These are phyloP conservation scores for Peromyscus californicus DNA, from an alignment of 2,113 vertebrate species.

Conservation along the genomic window DNA sequence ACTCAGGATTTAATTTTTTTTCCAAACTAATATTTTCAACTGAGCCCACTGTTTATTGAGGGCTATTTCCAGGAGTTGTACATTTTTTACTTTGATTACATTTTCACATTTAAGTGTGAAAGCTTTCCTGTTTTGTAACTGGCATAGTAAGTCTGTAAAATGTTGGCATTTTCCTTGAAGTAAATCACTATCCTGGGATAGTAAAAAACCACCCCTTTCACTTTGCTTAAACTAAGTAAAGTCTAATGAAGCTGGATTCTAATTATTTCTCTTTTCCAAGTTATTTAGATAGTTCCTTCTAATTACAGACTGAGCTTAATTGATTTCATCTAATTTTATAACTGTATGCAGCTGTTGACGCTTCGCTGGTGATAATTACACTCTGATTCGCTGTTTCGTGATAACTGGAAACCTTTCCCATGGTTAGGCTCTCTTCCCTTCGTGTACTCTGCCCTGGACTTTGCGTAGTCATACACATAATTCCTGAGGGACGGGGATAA, in stretches of 20 bases:
- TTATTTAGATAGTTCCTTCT: conserved; percentile 74
- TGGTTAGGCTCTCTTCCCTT: not conserved
- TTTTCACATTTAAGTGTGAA: conserved; percentile 41
- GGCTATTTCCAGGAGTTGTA: not conserved
- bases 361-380: conserved; percentile 9
- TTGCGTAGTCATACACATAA: conserved; percentile 8
- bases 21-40: conserved; percentile 59
- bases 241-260: conserved; percentile 67
- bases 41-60: not conserved
- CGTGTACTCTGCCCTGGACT: conserved; percentile 45
- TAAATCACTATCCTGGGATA: conserved; percentile 40
- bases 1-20: conserved; percentile 44
- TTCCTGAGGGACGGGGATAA: not conserved
- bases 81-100: conserved; percentile 31
- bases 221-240: conserved; percentile 73
- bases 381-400: conserved; percentile 5
- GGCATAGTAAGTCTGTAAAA: conserved; percentile 39
- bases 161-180: conserved; percentile 16
- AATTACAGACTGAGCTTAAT: conserved; percentile 75
- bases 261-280: conserved; percentile 74
- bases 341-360: conserved; percentile 42
- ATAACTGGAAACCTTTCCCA: not conserved
- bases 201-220: conserved; percentile 58
- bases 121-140: conserved; percentile 14
- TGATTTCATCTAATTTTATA: conserved; percentile 67